A percentile compares a stretch with the other conserved stretches of the same genome.
These are phyloP conservation scores for Ceyx erithaca DNA, from an alignment of 2,797 vertebrate genomes.

Conservation along the genomic window DNA sequence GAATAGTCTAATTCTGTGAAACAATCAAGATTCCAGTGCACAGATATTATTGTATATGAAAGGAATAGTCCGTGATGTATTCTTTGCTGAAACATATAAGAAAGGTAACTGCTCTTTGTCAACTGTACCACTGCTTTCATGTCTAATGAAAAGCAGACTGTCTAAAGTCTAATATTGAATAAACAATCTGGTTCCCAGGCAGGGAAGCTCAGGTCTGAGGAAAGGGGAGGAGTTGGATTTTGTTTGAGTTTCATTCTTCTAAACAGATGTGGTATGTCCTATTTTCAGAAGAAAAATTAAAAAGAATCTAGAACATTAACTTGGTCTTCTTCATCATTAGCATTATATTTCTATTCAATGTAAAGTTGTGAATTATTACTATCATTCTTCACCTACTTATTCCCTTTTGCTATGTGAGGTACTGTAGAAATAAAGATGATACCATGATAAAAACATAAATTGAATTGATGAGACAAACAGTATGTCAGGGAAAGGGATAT, in stretches of 20 bases:
- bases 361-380: neutral
- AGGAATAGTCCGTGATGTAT: too few species aligned
- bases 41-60: too few species aligned
- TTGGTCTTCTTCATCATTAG: neutral
- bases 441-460: neutral
- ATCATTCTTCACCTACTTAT: neutral
- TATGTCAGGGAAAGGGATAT: neutral
- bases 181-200: neutral
- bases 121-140: too few species aligned
- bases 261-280: neutral
- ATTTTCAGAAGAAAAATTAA: neutral
- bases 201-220: neutral
- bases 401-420: rapidly evolving
- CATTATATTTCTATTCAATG: neutral
- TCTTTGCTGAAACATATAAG: too few species aligned
- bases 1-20: too few species aligned
- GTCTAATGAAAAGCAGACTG: too few species aligned
- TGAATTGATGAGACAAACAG: neutral
- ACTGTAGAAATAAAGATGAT: neutral
- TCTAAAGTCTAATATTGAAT: neutral
- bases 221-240: neutral
- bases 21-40: too few species aligned
- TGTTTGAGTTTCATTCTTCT: neutral
- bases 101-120: too few species aligned
- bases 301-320: neutral